phyloP scores from a whole-genome alignment of 2,797 vertebrate species.

The Synaphobranchus kaupii region DNA sequence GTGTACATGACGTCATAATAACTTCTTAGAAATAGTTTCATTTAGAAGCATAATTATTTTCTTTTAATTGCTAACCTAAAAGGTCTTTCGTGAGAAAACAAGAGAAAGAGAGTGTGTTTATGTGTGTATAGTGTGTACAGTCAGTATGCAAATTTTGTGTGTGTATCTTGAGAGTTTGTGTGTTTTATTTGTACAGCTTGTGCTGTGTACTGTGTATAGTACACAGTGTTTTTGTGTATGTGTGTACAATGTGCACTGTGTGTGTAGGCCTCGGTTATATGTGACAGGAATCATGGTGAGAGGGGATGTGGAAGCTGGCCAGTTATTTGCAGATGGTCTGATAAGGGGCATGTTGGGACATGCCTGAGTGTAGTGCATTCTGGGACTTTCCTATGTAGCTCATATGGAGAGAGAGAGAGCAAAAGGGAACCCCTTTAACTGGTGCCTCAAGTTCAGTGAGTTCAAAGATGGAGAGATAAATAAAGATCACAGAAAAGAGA shows the following conservation, averaged over 20 bases:
- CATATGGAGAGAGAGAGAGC: not conserved
- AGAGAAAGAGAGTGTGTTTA: not conserved
- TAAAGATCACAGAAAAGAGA: not conserved
- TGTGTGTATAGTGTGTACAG: not conserved
- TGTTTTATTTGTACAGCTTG: constrained; percentile 33
- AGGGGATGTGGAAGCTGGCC: constrained; percentile 12
- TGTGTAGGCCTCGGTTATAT: constrained; percentile 9
- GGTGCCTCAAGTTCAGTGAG: constrained; percentile 1
- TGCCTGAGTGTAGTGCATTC: constrained; percentile 39
- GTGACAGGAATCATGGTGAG: not conserved
- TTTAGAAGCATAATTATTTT: too few species aligned
- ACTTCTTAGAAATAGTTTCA: too few species aligned
- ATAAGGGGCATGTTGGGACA: constrained; percentile 57
- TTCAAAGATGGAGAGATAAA: constrained; percentile 13
- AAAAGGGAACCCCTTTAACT: not conserved
- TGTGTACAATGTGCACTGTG: constrained; percentile 8
- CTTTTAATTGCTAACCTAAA: not conserved
- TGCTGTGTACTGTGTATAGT: constrained; percentile 19
- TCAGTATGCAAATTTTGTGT: not conserved
- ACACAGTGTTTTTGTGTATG: not conserved
- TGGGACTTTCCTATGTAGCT: constrained; percentile 27
- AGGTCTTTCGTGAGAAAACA: not conserved
- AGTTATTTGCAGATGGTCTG: constrained; percentile 17
- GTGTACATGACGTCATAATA: too few species aligned
- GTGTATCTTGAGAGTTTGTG: not conserved